Percentiles rank a stretch among this genome's conserved stretches.
Evolutionary conservation across 2,797 vertebrate species (phyloP).

Genomic region (Acrossocheilus wenchowensis): DNA sequence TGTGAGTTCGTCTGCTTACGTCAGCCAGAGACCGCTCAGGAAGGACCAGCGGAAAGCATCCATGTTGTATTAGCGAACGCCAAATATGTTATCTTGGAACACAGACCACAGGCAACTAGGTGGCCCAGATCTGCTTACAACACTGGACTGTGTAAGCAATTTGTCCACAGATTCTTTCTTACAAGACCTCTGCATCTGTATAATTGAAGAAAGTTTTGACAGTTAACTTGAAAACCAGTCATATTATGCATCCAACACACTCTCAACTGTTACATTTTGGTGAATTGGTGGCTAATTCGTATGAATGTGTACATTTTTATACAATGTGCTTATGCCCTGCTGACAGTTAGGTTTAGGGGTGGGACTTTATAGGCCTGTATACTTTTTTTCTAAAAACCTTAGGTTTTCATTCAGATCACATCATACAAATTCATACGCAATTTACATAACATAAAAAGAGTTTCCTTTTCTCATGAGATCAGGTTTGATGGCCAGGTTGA

Average conservation of each 20-base stretch:
- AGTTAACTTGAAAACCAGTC: not conserved
- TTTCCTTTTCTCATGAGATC: no score
- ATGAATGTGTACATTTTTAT: not conserved
- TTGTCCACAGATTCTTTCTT: not conserved
- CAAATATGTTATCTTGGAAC: not conserved
- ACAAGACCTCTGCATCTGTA: not conserved
- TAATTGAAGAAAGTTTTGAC: no score
- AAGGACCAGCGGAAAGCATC: constrained; percentile 41
- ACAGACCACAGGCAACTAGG: not conserved
- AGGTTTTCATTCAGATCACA: no score
- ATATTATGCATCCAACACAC: not conserved
- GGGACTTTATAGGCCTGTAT: no score
- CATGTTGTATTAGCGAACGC: constrained; percentile 10
- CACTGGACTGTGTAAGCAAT: no score
- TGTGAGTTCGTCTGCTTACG: constrained; percentile 8
- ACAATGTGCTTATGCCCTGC: no score
- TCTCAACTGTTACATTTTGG: not conserved
- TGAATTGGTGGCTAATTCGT: not conserved
- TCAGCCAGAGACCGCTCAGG: constrained; percentile 41
- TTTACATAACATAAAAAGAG: no score
- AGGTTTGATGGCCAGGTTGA: no score
- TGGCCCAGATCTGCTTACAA: not conserved
- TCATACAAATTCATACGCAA: no score
- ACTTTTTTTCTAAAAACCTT: no score
- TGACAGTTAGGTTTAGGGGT: no score